Base-by-base conservation (phyloP, 2,888 invertebrate genomes). In the Clepsis dumicolana region DNA sequence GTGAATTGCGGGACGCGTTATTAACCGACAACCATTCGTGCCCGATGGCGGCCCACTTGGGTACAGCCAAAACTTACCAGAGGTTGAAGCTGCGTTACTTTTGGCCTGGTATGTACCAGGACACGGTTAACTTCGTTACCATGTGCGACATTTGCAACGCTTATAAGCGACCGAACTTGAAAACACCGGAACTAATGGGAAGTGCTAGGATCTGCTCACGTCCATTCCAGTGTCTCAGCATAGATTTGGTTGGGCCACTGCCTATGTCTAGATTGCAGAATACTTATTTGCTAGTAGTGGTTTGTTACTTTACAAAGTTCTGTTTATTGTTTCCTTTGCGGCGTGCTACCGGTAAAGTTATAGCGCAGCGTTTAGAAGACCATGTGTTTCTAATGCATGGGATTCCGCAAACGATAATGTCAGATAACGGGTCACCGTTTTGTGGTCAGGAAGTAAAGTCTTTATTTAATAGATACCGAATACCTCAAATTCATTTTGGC, bases 361-460 rank as follows among this genome's bases (percentile, higher is more conserved):
- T 52, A 3, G 52, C 52, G 4, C 52, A 52, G 16, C 24, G 24
- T 2, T 24, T 52, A 24, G 68, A 68, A 41, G 41, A 63, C n/a
- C n/a, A 29, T 8, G 56, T 64, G 7, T 64, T 64, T 29, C 29
- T 68, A 4, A 44, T 64, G 4, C 68, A 69, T 29, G 68, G 68
- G 2, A 35, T 64, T 2, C 64, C 68, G 1, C 62, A 64, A 41
- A 65, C 65, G 1, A 50, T 65, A 29, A 41, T 65, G 12, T n/a
- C 41, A n/a, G 65, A 65, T 18, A 64, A 64, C n/a, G 64, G 64
- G 4, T 29, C 44, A 4, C 57, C 54, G 29, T 64, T 64, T 14
- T 29, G 21, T 4, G 53, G 64, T 12, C 53, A 48, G 7, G 53
- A 56, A 5, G 24, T 64, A 10, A 14, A 64, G 18, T n/a, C n/a